These are phyloP conservation scores for Trachelus troglodyta DNA, from an alignment of 2,888 invertebrate species.

Conservation along the genomic window DNA sequence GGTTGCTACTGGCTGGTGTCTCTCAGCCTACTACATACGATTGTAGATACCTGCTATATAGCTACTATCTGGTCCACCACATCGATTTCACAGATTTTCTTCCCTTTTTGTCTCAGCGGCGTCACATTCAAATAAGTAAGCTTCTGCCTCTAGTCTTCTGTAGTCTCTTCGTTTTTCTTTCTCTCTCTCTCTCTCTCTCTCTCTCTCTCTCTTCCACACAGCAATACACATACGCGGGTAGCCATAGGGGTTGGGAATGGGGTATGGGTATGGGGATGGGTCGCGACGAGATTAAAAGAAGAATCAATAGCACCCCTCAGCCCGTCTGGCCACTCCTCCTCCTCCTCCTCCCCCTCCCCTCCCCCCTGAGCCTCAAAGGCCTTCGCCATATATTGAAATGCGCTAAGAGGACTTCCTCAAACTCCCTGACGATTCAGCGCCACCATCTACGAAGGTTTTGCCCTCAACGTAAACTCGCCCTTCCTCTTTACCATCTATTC, in stretches of 20 bases:
- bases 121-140: constrained; percentile 65
- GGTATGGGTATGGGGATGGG: constrained; percentile 47
- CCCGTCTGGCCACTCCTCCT: constrained; percentile 43
- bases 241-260: constrained; percentile 2
- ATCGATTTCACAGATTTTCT: constrained; percentile 58
- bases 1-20: too few relatives aligned
- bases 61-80: constrained; percentile 29
- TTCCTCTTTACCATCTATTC: too few relatives aligned
- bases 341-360: constrained; percentile 24
- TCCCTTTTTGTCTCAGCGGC: constrained; percentile 59
- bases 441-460: neutral
- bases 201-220: neutral
- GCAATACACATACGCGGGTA: neutral
- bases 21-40: too few relatives aligned
- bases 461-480: neutral
- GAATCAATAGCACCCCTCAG: constrained; percentile 60
- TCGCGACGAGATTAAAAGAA: constrained; percentile 65
- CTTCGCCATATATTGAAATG: constrained; percentile 64
- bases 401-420: constrained; percentile 56
- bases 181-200: constrained; percentile 1
- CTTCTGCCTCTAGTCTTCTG: constrained; percentile 29
- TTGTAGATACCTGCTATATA: too few relatives aligned
- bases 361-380: constrained; percentile 58
- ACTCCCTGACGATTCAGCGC: constrained; percentile 40
- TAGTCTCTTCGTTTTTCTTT: constrained; percentile 30